phyloP scores from a whole-genome alignment of 1,140 invertebrate species.

The Lucilia cuprina region DNA sequence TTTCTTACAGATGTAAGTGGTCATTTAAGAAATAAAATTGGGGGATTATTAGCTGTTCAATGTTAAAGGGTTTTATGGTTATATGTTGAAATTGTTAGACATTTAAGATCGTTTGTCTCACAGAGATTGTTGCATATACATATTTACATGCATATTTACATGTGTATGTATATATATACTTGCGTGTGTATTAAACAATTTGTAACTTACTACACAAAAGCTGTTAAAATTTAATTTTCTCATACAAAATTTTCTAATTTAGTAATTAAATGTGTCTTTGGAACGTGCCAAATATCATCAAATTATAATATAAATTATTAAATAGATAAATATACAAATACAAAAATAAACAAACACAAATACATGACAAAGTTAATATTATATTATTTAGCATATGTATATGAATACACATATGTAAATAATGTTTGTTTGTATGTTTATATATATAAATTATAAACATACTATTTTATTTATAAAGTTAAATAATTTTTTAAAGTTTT shows the following conservation, averaged over 20 bases:
- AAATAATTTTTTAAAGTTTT: slow-evolving; percentile 38
- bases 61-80: no score
- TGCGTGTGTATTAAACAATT: not conserved
- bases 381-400: not conserved
- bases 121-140: no score
- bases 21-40: no score
- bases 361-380: not conserved
- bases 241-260: slow-evolving; percentile 29
- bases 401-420: no score
- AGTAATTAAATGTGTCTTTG: slow-evolving; percentile 32
- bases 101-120: no score
- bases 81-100: no score
- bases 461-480: not conserved
- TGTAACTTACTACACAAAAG: slow-evolving; percentile 19
- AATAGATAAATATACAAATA: not conserved
- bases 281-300: slow-evolving; percentile 23
- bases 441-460: not conserved
- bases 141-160: no score
- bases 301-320: slow-evolving; percentile 26
- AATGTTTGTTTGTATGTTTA: not conserved
- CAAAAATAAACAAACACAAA: not conserved
- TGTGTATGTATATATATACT: no score
- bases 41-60: no score
- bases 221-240: slow-evolving; percentile 31
- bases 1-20: no score